Conservation (phyloP, 2,113 vertebrate species). For the Egretta garzetta region DNA sequence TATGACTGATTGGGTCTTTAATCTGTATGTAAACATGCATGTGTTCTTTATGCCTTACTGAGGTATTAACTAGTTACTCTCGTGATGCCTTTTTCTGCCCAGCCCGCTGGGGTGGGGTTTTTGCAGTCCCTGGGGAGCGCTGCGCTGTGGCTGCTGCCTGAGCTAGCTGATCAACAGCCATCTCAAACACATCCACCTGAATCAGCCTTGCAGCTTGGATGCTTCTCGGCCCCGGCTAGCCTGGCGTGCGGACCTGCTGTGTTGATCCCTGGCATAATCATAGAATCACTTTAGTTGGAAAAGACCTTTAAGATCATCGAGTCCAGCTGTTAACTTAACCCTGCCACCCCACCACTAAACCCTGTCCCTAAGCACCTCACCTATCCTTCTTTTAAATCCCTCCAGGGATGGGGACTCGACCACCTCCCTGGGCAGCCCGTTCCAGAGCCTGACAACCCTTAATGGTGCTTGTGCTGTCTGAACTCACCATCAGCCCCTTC, state of each 20-base stretch:
- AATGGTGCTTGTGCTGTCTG: neutral
- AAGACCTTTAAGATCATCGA: too few relatives aligned
- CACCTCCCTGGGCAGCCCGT: too few relatives aligned
- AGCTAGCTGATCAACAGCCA: neutral
- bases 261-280: neutral
- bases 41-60: neutral
- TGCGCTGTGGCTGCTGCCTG: slow-evolving; percentile 33
- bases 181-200: neutral
- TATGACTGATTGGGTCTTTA: neutral
- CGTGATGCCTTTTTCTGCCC: neutral
- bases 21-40: neutral
- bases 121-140: neutral
- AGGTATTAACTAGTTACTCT: neutral
- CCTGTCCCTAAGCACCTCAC: too few relatives aligned
- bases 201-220: neutral
- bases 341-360: too few relatives aligned
- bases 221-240: neutral
- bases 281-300: too few relatives aligned
- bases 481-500: neutral
- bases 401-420: too few relatives aligned
- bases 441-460: too few relatives aligned
- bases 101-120: neutral
- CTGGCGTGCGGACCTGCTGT: neutral
- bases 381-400: too few relatives aligned
- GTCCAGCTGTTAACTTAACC: too few relatives aligned